Evolutionary conservation across 2,113 vertebrate species (phyloP).

Genomic region (Eptesicus fuscus): DNA sequence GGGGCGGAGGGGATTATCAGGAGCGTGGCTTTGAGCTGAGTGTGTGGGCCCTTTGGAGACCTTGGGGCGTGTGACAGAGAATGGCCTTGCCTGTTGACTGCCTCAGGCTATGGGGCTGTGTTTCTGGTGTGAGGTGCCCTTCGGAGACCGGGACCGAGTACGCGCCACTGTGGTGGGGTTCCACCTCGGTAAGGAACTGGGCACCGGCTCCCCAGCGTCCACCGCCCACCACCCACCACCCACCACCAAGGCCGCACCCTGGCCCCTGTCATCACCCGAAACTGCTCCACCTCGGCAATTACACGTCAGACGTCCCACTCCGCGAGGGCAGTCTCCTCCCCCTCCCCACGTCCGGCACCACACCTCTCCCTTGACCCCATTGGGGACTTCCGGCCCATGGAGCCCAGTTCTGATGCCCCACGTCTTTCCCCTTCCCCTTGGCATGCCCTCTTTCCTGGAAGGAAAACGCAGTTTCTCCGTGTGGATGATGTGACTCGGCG

Average conservation of each 20-base stretch:
- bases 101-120: not conserved
- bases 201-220: not conserved
- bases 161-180: not conserved
- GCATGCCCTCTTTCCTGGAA: not conserved
- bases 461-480: not conserved
- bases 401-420: not conserved
- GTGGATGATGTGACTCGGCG: not conserved
- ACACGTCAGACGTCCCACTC: not conserved
- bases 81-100: not conserved
- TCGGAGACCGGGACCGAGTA: not conserved
- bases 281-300: slow-evolving; percentile 26
- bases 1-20: not conserved
- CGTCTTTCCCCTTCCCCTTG: not conserved
- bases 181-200: not conserved
- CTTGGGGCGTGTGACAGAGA: not conserved
- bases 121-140: not conserved
- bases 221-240: not conserved
- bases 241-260: not conserved
- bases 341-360: not conserved
- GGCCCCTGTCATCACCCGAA: slow-evolving; percentile 19
- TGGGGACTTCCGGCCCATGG: not conserved
- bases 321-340: not conserved
- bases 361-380: not conserved
- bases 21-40: not conserved
- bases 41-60: not conserved